Conservation (phyloP, 2,888 invertebrate species). For the Lasioglossum leucozonium region DNA sequence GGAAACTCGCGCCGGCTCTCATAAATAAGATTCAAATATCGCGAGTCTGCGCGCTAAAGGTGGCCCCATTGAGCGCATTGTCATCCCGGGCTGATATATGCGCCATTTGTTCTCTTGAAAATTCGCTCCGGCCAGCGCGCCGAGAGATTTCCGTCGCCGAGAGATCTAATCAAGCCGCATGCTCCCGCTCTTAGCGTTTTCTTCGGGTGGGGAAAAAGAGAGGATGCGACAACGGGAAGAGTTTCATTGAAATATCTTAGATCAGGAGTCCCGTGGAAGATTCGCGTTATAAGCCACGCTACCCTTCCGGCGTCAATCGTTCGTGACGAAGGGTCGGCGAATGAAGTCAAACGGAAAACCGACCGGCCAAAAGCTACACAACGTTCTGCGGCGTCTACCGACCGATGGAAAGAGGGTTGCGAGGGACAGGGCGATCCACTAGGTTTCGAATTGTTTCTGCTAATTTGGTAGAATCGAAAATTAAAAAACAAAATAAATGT, state of each 20-base stretch:
- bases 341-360: background rate
- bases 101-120: conserved; percentile 34
- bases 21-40: conserved; percentile 59
- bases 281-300: background rate
- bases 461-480: background rate
- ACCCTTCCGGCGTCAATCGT: background rate
- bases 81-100: conserved; percentile 48
- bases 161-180: background rate
- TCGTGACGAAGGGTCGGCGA: background rate
- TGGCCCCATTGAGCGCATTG: conserved; percentile 50
- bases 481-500: background rate
- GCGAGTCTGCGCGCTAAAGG: conserved; percentile 40
- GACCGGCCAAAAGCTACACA: background rate
- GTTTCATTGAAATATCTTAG: background rate
- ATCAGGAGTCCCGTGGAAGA: conserved; percentile 6
- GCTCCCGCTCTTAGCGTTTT: background rate
- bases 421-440: background rate
- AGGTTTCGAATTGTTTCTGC: background rate
- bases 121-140: conserved; percentile 7
- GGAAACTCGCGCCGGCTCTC: conserved; percentile 30
- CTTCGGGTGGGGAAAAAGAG: background rate
- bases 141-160: background rate
- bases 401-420: conserved; percentile 40
- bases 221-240: background rate
- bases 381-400: conserved; percentile 42